Evolutionary conservation across 1,140 invertebrate genomes (phyloP), one percentile per base, ranked within the genome.

Genomic region (Magallana angulata): DNA sequence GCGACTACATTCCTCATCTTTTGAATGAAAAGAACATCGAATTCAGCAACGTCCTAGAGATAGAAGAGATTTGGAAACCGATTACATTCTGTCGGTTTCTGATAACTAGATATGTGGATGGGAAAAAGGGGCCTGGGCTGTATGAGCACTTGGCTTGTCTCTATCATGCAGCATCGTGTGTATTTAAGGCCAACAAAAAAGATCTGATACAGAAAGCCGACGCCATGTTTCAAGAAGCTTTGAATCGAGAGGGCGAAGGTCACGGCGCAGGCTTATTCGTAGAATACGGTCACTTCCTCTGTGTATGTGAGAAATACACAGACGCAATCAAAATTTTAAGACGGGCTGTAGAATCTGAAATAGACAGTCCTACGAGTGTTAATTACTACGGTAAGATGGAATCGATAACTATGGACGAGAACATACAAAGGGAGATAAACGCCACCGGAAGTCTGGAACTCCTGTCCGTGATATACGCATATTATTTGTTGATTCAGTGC

Each of bases 311-410:
- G 1, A 68, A 85, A n/a, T 62, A 87, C 57, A 60, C 83, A 14
- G 88, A 89, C 9, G 88, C 88, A 30, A 56, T 89, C 56, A 85
- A 85, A 56, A 81, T 87, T 24, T 76, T 89, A 57, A 24, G 58
- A 56, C 57, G 36, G 14, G 88, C 85, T 18, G 59, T 89, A 14
- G 86, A 85, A 14, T 68, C 48, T 9, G 88, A 89, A 85, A 85
- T 64, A 18, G 88, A 89, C 0, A 82, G 82, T 7, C 88, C 88
- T 5, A 60, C 68, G 16, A 86, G 85, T 14, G 85, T 85, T n/a
- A 89, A 89, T 48, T 89, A 89, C 64, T 89, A 87, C 56, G 88
- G 88, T 14, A 81, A 85, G 57, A 89, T 89, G 88, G 88, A 89
- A 18, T 85, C 83, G 0, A 76, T 68, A 24, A 87, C 86, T 0